Evolutionary conservation across 2,113 vertebrate genomes (phyloP), one percentile per base, ranked within the genome.

Genomic region (Numida meleagris): DNA sequence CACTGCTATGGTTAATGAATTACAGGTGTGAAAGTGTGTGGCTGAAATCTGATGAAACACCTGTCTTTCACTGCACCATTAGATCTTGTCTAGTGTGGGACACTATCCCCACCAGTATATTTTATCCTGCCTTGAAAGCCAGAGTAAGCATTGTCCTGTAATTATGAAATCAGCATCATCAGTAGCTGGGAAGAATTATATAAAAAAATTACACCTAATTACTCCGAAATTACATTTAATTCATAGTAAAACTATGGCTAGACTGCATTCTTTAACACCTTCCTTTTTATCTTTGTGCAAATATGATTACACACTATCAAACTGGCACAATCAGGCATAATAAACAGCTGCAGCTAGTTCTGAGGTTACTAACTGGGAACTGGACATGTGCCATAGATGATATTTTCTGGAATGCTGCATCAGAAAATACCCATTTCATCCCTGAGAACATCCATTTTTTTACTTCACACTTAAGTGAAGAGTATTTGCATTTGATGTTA

Each of bases 11-110:
- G 97, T 97, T 98, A 99, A 99, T 98, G 96, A n/a, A 94, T 95
- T 97, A 96, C 98, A 99, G 98, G 98, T 99, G 98, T 98, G 97
- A 97, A 98, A 97, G 93, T 88, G 85, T 95, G 96, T 81, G 94
- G 96, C 87, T 97, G 95, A 97, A 97, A 97, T 97, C 92, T 97
- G 96, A 97, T 90, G 96, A 97, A 97, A 96, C 96, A 97, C 94
- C 96, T 98, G 98, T 96, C 96, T 97, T 96, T 97, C 94, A 95
- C 45, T 96, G 70, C 77, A 97, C 87, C 76, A 84, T 98, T 97
- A 97, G 93, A 94, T 94, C 76, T 95, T 95, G 70, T 94, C 83
- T 91, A 93, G 88, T 80, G 86, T 96, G 94, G 96, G 96, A 96
- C 82, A 93, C 23, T 93, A 96, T 82, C 76, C 90, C 90, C 94